A percentile compares a stretch with the other conserved stretches of the same genome.
Conservation (phyloP, 2,113 vertebrate genomes). For the Regulus satrapa region DNA sequence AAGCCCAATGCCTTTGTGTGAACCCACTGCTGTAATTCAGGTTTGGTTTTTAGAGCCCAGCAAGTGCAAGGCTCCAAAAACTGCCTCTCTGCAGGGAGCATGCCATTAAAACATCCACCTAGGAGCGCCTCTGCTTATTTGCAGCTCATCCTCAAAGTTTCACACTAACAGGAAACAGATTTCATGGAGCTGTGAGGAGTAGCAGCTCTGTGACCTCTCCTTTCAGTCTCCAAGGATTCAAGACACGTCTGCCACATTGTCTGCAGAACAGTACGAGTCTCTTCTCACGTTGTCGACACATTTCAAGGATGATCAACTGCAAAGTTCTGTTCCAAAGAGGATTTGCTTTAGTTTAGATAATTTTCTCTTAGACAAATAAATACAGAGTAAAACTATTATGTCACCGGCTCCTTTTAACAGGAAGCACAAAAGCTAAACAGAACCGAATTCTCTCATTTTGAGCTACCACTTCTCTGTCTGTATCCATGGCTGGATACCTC, state of each 20-base stretch:
- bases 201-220: conserved; percentile 56
- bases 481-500: not conserved
- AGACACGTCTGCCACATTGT: conserved; percentile 47
- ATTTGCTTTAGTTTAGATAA: conserved; percentile 42
- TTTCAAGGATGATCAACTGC: conserved; percentile 24
- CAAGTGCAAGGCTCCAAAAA: not conserved
- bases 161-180: conserved; percentile 60
- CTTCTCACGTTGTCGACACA: conserved; percentile 52
- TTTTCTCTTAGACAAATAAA: conserved; percentile 46
- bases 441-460: not conserved
- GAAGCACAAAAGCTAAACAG: conserved; percentile 26
- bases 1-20: fast-evolving
- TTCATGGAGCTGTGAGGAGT: not conserved
- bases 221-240: conserved; percentile 29
- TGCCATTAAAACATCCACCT: not conserved
- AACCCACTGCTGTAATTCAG: not conserved
- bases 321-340: conserved; percentile 26
- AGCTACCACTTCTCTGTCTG: not conserved
- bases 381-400: not conserved
- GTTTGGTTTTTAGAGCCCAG: not conserved
- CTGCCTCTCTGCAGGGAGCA: not conserved
- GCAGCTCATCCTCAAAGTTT: not conserved
- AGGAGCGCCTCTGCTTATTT: not conserved
- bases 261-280: conserved; percentile 38
- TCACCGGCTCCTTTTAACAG: conserved; percentile 32